Conservation (phyloP, 2,797 vertebrate species). For the Helarctos malayanus region DNA sequence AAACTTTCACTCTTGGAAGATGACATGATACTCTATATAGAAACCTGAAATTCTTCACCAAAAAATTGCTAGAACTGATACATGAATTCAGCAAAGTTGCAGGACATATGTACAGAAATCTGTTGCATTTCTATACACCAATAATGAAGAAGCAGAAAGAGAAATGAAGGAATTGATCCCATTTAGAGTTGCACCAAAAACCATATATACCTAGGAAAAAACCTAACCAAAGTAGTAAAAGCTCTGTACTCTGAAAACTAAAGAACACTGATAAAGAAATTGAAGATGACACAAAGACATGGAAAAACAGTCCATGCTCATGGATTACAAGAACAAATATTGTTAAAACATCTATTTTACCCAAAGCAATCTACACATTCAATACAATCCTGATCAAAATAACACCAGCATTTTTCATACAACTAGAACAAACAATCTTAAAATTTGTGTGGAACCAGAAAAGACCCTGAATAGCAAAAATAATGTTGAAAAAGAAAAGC, state of each 20-base stretch:
- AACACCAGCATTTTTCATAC: background rate
- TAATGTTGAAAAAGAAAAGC: background rate
- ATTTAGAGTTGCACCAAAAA: background rate
- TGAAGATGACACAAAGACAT: background rate
- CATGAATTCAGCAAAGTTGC: background rate
- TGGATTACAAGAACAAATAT: background rate
- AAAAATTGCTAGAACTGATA: no score
- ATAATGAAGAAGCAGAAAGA: background rate
- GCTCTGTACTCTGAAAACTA: background rate
- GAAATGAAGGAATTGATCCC: background rate
- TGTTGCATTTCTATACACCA: background rate
- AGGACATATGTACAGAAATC: background rate
- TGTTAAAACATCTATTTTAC: background rate
- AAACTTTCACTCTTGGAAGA: background rate
- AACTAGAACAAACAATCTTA: background rate
- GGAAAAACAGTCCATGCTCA: background rate
- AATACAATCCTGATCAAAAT: background rate
- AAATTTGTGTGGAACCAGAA: background rate
- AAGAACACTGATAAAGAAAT: background rate
- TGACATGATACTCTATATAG: background rate
- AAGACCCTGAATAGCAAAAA: background rate
- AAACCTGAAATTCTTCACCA: background rate
- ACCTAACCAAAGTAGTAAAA: background rate
- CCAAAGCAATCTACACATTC: background rate
- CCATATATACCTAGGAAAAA: background rate